Conservation (phyloP, 2,888 invertebrate genomes). For the Eupelmus urozonus region DNA sequence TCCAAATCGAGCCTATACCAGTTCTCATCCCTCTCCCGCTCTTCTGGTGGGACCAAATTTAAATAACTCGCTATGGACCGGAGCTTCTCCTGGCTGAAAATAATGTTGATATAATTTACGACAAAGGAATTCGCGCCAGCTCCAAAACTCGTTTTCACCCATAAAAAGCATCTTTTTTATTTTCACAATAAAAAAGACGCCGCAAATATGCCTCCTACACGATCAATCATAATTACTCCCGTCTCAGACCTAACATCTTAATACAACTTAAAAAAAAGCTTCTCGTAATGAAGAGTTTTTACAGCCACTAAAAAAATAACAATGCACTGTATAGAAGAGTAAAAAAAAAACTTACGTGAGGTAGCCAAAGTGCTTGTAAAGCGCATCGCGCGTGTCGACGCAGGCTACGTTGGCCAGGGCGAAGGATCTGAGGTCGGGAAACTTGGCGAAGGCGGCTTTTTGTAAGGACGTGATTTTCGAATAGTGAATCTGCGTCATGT, state of each 20-base stretch:
- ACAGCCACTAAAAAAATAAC: not conserved
- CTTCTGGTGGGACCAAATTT: constrained; percentile 88
- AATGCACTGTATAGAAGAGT: not conserved
- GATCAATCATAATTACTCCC: no score
- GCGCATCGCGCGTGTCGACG: constrained; percentile 92
- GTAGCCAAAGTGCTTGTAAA: constrained; percentile 90
- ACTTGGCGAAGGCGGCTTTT: constrained; percentile 93
- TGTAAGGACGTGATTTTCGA: constrained; percentile 93
- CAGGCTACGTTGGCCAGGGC: constrained; percentile 95
- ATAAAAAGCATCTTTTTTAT: no score
- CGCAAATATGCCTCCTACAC: no score
- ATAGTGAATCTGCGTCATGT: constrained; percentile 96
- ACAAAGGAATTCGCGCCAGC: no score
- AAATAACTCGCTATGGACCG: constrained; percentile 92
- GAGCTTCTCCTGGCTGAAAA: constrained; percentile 85
- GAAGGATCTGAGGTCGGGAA: constrained; percentile 90
- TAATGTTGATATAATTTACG: no score
- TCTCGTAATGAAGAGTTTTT: no score
- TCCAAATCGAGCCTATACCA: constrained; percentile 90
- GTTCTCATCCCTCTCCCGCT: constrained; percentile 83
- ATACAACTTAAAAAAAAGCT: no score
- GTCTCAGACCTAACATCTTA: no score
- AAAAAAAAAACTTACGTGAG: constrained; percentile 40
- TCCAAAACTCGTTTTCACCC: no score
- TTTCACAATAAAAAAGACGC: no score